Evolutionary conservation across 2,113 vertebrate species (phyloP).

Genomic region (Ptilorrhoa leucosticta): DNA sequence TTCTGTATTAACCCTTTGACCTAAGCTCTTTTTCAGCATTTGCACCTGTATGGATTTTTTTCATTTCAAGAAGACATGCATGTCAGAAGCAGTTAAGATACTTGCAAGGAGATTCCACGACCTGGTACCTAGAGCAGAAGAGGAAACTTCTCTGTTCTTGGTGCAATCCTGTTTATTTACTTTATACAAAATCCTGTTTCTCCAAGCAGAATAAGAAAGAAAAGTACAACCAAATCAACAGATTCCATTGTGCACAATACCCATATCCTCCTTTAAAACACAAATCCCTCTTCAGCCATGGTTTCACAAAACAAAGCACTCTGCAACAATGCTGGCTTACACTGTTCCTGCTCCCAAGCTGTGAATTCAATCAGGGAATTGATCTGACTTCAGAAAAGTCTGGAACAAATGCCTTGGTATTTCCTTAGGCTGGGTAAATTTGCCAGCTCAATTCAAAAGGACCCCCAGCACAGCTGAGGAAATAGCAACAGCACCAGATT

Average conservation of each 20-base stretch:
- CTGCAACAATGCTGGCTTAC: conserved; percentile 35
- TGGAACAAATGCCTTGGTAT: background rate
- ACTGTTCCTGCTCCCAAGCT: conserved; percentile 12
- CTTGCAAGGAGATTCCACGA: background rate
- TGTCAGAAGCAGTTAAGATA: background rate
- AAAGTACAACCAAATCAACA: background rate
- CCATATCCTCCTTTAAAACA: conserved; percentile 19
- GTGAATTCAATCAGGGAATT: conserved; percentile 2
- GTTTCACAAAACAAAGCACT: conserved; percentile 30
- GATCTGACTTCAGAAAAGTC: conserved; percentile 13
- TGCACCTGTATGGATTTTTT: background rate
- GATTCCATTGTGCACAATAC: background rate
- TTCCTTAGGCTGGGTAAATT: background rate
- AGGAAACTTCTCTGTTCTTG: background rate
- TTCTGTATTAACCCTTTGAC: background rate
- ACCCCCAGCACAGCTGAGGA: background rate
- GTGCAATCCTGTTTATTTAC: background rate
- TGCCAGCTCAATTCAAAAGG: background rate
- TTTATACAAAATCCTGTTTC: background rate
- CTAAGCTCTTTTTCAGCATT: background rate
- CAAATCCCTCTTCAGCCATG: conserved; percentile 10
- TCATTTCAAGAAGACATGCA: background rate
- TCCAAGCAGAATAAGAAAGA: background rate
- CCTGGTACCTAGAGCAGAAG: background rate
- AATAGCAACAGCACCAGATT: background rate